Conservation (phyloP, 2,888 invertebrate species). For the Belgica antarctica region DNA sequence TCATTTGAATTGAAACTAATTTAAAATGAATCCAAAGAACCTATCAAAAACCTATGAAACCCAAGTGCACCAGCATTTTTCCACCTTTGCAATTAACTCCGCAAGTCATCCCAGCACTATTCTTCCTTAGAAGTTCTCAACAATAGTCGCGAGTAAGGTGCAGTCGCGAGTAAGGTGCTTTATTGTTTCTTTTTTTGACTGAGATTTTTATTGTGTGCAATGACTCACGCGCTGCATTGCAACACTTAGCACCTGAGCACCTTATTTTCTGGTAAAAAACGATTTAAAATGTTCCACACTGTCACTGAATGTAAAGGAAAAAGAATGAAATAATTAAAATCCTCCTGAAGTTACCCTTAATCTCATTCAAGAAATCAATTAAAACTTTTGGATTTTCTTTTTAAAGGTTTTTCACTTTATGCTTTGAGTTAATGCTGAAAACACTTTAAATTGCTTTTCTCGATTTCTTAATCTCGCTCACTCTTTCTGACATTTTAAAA, state of each 20-base stretch:
- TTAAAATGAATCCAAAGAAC: no score
- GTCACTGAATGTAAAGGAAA: conserved; percentile 19
- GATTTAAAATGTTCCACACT: conserved; percentile 8
- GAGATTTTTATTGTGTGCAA: no score
- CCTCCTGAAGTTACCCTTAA: conserved; percentile 22
- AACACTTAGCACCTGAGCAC: neutral
- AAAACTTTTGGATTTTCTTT: conserved; percentile 24
- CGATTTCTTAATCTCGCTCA: conserved; percentile 41
- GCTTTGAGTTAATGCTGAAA: neutral
- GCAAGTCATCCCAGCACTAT: no score
- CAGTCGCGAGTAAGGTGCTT: no score
- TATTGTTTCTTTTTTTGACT: no score
- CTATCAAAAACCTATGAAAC: no score
- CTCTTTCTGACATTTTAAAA: conserved; percentile 26
- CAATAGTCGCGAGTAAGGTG: no score
- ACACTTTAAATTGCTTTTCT: conserved; percentile 43
- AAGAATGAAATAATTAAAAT: conserved; percentile 38
- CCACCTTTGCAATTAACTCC: no score
- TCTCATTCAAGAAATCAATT: conserved; percentile 38
- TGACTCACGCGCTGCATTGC: no score
- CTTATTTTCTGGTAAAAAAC: neutral
- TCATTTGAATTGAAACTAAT: no score
- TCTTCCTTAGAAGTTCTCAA: no score
- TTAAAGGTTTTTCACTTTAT: conserved; percentile 19
- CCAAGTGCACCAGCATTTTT: no score